A percentile compares a stretch with the other conserved stretches of the same genome.
phyloP scores from a whole-genome alignment of 2,797 vertebrate species.

The Megalops cyprinoides region DNA sequence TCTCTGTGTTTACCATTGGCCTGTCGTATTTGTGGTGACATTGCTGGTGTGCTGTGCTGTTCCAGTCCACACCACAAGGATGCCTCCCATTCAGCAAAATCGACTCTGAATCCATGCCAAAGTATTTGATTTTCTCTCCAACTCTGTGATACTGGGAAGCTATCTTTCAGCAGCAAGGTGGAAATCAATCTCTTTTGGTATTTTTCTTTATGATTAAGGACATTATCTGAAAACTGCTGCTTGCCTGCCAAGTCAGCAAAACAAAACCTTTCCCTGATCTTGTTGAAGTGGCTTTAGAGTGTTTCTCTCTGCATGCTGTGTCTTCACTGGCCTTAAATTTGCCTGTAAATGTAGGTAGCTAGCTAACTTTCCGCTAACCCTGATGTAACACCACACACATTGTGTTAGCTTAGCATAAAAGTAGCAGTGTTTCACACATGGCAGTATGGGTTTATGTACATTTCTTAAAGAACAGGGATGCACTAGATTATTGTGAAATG shows the following conservation, averaged over 20 bases:
- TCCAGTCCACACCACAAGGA: no score
- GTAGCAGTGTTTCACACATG: no score
- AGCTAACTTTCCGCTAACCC: no score
- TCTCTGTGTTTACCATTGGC: no score
- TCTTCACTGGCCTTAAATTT: not conserved
- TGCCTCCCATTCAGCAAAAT: not conserved
- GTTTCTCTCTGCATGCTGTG: not conserved
- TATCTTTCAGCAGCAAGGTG: not conserved
- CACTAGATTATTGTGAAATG: no score
- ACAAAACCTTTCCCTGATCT: not conserved
- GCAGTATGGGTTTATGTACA: no score
- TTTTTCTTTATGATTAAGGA: not conserved
- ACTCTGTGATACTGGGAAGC: not conserved
- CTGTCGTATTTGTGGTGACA: no score
- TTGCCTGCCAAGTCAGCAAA: conserved; percentile 8
- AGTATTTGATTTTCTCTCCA: not conserved
- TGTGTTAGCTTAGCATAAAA: no score
- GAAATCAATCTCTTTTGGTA: not conserved
- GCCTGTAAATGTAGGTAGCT: not conserved
- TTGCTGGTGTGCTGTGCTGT: no score
- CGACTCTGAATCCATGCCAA: not conserved
- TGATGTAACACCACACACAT: no score
- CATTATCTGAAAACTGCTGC: not conserved
- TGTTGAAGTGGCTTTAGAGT: not conserved
- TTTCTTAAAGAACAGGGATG: no score